Evolutionary conservation across 2,113 vertebrate species (phyloP).

Genomic region (Pomatorhinus ruficollis): DNA sequence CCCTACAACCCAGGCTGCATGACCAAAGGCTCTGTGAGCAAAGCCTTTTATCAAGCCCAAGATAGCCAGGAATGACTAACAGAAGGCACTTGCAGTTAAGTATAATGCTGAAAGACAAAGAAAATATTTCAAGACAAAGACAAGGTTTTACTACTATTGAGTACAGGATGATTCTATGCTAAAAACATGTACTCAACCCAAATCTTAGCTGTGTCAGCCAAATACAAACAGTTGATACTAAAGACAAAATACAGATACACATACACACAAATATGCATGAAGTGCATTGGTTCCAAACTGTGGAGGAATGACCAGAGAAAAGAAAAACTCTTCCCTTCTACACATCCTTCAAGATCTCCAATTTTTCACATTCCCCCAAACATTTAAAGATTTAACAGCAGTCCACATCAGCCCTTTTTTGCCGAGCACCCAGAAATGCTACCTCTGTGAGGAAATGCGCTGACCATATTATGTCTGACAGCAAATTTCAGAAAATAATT

Average conservation of each 20-base stretch:
- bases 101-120: not conserved
- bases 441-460: rapidly evolving
- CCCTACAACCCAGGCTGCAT: not conserved
- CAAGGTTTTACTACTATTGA: not conserved
- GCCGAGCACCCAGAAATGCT: not conserved
- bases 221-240: rapidly evolving
- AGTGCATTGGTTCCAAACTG: not conserved
- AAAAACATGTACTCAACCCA: not conserved
- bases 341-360: not conserved
- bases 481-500: not conserved
- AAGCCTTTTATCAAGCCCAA: not conserved
- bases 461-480: not conserved
- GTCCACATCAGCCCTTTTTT: not conserved
- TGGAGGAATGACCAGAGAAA: not conserved
- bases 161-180: not conserved
- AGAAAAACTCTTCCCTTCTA: not conserved
- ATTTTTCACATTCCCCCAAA: not conserved
- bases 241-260: not conserved
- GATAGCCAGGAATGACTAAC: not conserved
- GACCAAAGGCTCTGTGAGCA: not conserved
- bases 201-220: not conserved
- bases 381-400: not conserved
- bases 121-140: not conserved
- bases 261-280: rapidly evolving
- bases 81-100: not conserved